Conservation (phyloP, 2,797 vertebrate species). For the Centropyge bicolor region DNA sequence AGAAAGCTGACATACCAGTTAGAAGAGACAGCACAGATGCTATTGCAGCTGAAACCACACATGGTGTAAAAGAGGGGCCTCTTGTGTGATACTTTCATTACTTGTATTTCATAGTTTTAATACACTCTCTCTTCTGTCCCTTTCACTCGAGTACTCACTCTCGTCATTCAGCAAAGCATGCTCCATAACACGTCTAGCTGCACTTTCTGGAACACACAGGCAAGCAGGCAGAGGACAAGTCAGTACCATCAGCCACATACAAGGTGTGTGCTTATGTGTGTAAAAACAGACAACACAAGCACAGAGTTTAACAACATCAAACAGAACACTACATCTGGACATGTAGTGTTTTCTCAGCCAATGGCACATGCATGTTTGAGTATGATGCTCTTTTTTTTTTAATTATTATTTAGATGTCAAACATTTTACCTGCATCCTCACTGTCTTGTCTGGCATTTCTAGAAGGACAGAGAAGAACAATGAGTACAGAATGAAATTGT, state of each 20-base stretch:
- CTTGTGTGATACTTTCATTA: background rate
- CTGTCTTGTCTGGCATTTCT: slow-evolving; percentile 70
- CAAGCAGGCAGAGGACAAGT: slow-evolving; percentile 64
- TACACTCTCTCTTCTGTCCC: slow-evolving; percentile 16
- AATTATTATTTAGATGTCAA: background rate
- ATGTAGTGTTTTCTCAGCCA: slow-evolving; percentile 39
- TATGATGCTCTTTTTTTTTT: background rate
- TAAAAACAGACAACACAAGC: slow-evolving; percentile 60
- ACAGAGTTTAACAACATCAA: slow-evolving; percentile 32
- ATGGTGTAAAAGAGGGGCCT: background rate
- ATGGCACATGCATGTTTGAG: slow-evolving; percentile 60
- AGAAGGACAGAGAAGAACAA: slow-evolving; percentile 37
- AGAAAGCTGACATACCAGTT: slow-evolving; percentile 47
- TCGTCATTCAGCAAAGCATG: slow-evolving; percentile 97
- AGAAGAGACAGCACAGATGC: slow-evolving; percentile 27
- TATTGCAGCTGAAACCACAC: slow-evolving; percentile 20
- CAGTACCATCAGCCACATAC: slow-evolving; percentile 64
- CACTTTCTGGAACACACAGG: slow-evolving; percentile 88
- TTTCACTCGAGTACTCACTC: slow-evolving; percentile 89
- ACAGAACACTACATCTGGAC: slow-evolving; percentile 24
- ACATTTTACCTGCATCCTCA: slow-evolving; percentile 80
- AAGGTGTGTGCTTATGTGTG: slow-evolving; percentile 13
- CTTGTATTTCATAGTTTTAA: background rate
- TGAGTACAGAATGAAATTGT: background rate
- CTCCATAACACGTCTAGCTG: slow-evolving; percentile 92